Percentiles rank a stretch among this genome's conserved stretches.
phyloP scores from a whole-genome alignment of 2,888 invertebrate species.

The Philhelius pedissequus region DNA sequence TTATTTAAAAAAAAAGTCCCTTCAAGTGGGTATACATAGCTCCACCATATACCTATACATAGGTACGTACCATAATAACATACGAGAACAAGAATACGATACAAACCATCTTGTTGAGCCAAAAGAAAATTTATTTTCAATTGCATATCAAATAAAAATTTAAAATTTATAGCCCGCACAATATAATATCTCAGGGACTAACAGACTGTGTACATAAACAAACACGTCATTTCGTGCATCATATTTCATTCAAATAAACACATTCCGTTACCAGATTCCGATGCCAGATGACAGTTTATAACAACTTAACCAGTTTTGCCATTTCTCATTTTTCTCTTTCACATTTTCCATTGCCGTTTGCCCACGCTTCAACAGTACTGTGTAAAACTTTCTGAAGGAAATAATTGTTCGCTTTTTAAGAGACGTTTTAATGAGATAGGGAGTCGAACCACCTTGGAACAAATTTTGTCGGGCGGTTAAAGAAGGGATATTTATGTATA shows the following conservation, averaged over 20 bases:
- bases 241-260: constrained; percentile 24
- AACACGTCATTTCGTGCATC: constrained; percentile 19
- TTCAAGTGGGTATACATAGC: background rate
- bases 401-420: no score
- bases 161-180: constrained; percentile 7
- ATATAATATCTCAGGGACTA: background rate
- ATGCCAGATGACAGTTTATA: constrained; percentile 23
- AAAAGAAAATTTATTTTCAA: constrained; percentile 22
- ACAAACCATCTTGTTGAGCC: constrained; percentile 8
- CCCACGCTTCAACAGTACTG: no score
- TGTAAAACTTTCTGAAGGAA: no score
- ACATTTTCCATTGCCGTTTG: background rate
- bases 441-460: no score
- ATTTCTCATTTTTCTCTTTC: constrained; percentile 17
- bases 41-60: background rate
- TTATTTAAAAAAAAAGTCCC: background rate
- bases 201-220: background rate
- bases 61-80: background rate
- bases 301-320: constrained; percentile 20
- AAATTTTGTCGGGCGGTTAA: no score
- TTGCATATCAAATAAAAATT: constrained; percentile 15
- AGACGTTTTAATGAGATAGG: no score
- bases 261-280: constrained; percentile 23
- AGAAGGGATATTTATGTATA: no score
- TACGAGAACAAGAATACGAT: background rate